These are phyloP conservation scores for Tetrapedia diversipes DNA, from an alignment of 2,888 invertebrate genomes.

Conservation along the genomic window DNA sequence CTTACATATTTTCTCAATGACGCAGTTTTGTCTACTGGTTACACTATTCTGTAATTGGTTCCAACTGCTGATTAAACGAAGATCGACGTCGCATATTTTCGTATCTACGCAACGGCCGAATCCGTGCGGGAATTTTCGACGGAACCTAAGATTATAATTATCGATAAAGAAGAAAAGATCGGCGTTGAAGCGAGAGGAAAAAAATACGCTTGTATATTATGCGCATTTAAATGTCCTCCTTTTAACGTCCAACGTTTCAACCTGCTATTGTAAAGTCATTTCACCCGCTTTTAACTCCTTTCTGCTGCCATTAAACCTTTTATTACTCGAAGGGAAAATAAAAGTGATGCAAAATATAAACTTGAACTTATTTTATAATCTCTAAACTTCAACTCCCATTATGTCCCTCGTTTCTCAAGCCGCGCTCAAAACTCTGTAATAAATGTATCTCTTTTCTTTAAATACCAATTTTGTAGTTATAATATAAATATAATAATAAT, in stretches of 20 bases:
- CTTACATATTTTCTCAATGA: conserved; percentile 31
- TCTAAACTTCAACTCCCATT: no score
- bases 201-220: neutral
- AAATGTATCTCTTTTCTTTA: no score
- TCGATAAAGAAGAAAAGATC: no score
- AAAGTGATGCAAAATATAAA: neutral
- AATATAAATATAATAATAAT: no score
- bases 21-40: conserved; percentile 14
- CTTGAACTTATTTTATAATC: no score
- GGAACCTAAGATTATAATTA: no score
- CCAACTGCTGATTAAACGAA: neutral
- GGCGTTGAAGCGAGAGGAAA: neutral
- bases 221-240: neutral
- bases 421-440: no score
- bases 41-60: conserved; percentile 19
- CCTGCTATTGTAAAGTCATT: conserved; percentile 1
- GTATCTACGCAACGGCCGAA: conserved; percentile 9
- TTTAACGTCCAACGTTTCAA: neutral
- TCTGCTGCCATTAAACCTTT: neutral
- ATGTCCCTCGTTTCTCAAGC: no score
- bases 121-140: neutral
- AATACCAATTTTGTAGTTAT: no score
- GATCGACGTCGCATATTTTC: neutral
- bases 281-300: neutral
- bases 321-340: neutral